A percentile compares a stretch with the other conserved stretches of the same genome.
Evolutionary conservation across 2,113 vertebrate species (phyloP).

Genomic region (Etia nguti): DNA sequence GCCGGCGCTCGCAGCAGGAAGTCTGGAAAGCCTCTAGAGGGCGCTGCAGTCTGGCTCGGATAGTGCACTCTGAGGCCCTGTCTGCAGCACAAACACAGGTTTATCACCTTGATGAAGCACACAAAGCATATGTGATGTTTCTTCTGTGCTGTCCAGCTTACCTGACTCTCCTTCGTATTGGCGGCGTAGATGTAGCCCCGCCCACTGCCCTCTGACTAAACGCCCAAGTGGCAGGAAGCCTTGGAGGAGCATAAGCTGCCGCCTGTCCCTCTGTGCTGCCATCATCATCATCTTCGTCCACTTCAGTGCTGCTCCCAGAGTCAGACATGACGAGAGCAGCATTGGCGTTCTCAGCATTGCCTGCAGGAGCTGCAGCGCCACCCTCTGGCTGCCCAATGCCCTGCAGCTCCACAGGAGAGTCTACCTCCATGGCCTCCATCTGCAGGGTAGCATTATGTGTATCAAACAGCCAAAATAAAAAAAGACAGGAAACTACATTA

Average conservation of each 20-base stretch:
- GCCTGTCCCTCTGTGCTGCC: neutral
- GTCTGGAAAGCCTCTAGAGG: slow-evolving; percentile 59
- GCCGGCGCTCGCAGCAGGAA: slow-evolving; percentile 30
- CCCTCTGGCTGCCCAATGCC: neutral
- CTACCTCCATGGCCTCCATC: slow-evolving; percentile 87
- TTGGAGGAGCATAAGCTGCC: neutral
- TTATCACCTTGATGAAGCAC: neutral
- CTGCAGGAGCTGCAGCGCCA: neutral
- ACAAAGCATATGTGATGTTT: neutral
- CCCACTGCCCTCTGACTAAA: slow-evolving; percentile 53
- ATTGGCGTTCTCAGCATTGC: neutral
- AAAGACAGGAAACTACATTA: neutral
- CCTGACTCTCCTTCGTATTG: slow-evolving; percentile 54
- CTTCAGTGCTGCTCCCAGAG: slow-evolving; percentile 44
- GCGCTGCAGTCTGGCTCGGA: slow-evolving; percentile 77
- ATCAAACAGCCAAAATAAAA: neutral
- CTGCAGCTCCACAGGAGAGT: slow-evolving; percentile 37
- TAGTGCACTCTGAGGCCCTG: slow-evolving; percentile 66
- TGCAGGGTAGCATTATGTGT: neutral
- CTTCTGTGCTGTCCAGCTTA: neutral
- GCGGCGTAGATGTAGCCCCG: neutral
- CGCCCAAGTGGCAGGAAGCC: slow-evolving; percentile 59
- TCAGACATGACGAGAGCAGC: slow-evolving; percentile 24
- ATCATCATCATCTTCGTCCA: neutral
- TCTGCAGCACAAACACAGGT: slow-evolving; percentile 12